These are phyloP conservation scores for Metridium senile DNA, from an alignment of 92 coral and sea anemone species.

Conservation along the genomic window DNA sequence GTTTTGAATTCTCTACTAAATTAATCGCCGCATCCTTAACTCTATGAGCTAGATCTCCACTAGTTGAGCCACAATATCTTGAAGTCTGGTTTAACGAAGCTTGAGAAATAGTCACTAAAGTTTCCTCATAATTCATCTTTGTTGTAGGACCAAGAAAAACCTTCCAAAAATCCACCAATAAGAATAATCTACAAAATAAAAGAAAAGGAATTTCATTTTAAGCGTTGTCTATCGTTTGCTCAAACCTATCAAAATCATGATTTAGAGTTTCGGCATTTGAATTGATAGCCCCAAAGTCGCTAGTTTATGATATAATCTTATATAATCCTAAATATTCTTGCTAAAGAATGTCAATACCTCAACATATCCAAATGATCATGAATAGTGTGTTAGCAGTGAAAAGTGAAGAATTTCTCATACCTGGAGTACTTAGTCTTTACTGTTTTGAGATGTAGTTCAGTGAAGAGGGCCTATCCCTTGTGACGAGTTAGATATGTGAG, in stretches of 20 bases:
- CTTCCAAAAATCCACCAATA: not conserved
- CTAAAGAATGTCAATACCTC: too few relatives aligned
- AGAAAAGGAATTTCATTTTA: not conserved
- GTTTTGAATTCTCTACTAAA: constrained; percentile 10
- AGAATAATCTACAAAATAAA: not conserved
- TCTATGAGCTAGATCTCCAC: constrained; percentile 30
- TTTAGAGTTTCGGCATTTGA: constrained; percentile 14
- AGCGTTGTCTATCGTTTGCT: not conserved
- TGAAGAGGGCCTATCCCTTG: not conserved
- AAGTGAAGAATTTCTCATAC: too few relatives aligned
- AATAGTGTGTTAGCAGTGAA: too few relatives aligned
- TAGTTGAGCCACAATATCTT: constrained; percentile 18
- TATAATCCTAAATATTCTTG: too few relatives aligned
- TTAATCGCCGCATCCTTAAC: constrained; percentile 46
- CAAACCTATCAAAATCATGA: constrained; percentile 16
- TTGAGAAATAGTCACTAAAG: constrained; percentile 22
- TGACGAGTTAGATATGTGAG: constrained; percentile 5
- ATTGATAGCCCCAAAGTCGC: constrained; percentile 4
- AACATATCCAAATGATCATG: too few relatives aligned
- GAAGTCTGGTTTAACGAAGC: constrained; percentile 24
- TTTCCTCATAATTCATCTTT: constrained; percentile 25
- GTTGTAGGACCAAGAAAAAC: not conserved
- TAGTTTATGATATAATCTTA: too few relatives aligned
- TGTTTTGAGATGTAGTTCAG: too few relatives aligned
- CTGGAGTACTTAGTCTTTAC: too few relatives aligned